These are phyloP conservation scores for Criorhina ranunculi DNA, from an alignment of 2,888 invertebrate genomes.

Conservation along the genomic window DNA sequence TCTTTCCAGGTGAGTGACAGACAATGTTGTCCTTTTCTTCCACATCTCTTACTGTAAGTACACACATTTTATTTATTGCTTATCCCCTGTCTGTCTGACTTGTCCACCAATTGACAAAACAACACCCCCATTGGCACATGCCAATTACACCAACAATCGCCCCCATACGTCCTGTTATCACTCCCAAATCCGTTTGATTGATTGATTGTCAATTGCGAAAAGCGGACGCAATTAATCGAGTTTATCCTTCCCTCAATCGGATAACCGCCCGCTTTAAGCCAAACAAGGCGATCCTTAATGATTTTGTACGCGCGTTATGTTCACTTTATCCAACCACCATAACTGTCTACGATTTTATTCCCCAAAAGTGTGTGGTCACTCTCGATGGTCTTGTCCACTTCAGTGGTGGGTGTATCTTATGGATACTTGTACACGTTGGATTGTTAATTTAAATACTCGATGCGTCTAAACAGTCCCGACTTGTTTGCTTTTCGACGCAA, in stretches of 20 bases:
- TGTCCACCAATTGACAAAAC: neutral
- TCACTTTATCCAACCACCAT: slow-evolving; percentile 1
- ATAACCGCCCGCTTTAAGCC: slow-evolving; percentile 20
- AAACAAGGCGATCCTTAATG: slow-evolving; percentile 47
- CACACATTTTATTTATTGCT: no score
- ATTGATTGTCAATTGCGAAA: slow-evolving; percentile 45
- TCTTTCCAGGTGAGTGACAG: no score
- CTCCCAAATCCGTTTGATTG: slow-evolving; percentile 35
- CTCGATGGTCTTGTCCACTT: neutral
- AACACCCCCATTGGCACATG: slow-evolving; percentile 1
- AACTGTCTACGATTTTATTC: slow-evolving; percentile 17
- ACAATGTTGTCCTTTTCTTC: no score
- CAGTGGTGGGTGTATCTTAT: slow-evolving; percentile 31
- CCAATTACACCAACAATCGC: slow-evolving; percentile 14
- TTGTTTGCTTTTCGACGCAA: slow-evolving; percentile 14
- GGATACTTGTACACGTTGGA: slow-evolving; percentile 22
- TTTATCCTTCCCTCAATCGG: slow-evolving; percentile 20
- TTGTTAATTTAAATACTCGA: slow-evolving; percentile 58
- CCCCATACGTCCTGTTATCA: slow-evolving; percentile 25
- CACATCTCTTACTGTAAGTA: no score
- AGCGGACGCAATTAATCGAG: slow-evolving; percentile 51
- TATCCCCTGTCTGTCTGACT: no score
- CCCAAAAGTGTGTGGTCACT: slow-evolving; percentile 34
- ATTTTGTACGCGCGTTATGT: slow-evolving; percentile 34
- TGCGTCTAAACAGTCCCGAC: slow-evolving; percentile 51